These are phyloP conservation scores for Calameuta filiformis DNA, from an alignment of 2,888 invertebrate genomes.

Conservation along the genomic window DNA sequence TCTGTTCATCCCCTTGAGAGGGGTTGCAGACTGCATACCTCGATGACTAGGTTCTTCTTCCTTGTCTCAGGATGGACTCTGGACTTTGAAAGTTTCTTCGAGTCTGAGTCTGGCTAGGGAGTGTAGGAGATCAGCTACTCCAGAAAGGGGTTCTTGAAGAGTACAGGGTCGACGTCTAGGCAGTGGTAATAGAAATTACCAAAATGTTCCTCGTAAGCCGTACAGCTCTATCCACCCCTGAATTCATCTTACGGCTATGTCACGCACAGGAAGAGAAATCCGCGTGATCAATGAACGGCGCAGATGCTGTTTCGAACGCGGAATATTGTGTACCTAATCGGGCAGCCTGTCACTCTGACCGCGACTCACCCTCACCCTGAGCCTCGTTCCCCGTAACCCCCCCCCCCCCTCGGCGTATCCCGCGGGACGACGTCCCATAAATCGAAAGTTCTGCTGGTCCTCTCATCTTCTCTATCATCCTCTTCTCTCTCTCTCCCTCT, in stretches of 20 bases:
- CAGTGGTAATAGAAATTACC: background rate
- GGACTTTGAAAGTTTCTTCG: background rate
- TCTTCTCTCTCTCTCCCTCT: too few relatives aligned
- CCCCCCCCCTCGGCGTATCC: constrained; percentile 27
- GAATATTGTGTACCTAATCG: constrained; percentile 65
- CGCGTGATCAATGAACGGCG: constrained; percentile 62
- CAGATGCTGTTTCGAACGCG: constrained; percentile 61
- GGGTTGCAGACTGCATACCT: background rate
- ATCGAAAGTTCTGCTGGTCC: constrained; percentile 58
- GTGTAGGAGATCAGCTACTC: background rate
- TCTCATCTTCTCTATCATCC: constrained; percentile 25
- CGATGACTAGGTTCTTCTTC: background rate
- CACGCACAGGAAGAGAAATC: background rate
- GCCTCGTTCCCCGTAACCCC: constrained; percentile 8
- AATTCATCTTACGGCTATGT: background rate
- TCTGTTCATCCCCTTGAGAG: background rate
- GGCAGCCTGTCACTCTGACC: constrained; percentile 65
- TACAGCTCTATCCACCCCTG: background rate
- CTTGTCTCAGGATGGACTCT: background rate
- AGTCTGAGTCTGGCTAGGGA: background rate
- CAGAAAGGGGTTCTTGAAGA: background rate
- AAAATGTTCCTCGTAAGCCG: background rate
- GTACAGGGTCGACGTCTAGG: background rate
- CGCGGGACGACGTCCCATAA: constrained; percentile 60
- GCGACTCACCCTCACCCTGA: constrained; percentile 35